Evolutionary conservation across 2,113 vertebrate species (phyloP).

Genomic region (Dromas ardeola): DNA sequence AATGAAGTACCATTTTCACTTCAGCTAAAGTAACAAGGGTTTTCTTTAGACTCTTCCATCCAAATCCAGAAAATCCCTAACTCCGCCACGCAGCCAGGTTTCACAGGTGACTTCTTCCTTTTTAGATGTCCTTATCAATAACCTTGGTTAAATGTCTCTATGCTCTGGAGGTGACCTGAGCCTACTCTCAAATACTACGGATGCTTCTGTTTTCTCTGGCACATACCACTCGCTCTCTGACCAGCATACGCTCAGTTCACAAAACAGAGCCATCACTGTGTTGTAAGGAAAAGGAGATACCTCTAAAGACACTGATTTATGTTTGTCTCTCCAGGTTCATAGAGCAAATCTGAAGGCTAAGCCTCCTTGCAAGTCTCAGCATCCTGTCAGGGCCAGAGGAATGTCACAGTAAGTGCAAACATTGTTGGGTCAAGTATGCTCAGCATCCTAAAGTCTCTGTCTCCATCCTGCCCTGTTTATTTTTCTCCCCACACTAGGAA

Average conservation of each 20-base stretch:
- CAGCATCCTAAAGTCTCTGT: background rate
- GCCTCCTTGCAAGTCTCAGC: constrained; percentile 3
- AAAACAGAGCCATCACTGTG: background rate
- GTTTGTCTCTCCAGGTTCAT: constrained; percentile 45
- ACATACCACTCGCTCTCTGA: background rate
- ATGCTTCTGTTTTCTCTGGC: background rate
- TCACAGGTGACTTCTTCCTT: background rate
- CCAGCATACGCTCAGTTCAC: background rate
- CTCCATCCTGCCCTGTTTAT: background rate
- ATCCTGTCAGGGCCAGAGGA: constrained; percentile 26
- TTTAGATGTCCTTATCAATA: background rate
- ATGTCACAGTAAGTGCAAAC: constrained; percentile 68
- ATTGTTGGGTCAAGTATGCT: background rate
- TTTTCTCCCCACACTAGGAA: background rate
- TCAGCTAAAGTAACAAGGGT: background rate
- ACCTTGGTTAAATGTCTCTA: background rate
- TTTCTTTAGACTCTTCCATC: background rate
- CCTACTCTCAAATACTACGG: background rate
- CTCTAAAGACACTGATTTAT: background rate
- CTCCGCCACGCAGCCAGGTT: background rate
- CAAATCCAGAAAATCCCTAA: background rate
- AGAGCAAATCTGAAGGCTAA: background rate
- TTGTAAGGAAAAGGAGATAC: background rate
- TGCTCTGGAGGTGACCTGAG: background rate
- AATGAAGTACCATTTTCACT: background rate